These are phyloP conservation scores for Isurus oxyrinchus DNA, from an alignment of 2,113 vertebrate genomes.

Conservation along the genomic window DNA sequence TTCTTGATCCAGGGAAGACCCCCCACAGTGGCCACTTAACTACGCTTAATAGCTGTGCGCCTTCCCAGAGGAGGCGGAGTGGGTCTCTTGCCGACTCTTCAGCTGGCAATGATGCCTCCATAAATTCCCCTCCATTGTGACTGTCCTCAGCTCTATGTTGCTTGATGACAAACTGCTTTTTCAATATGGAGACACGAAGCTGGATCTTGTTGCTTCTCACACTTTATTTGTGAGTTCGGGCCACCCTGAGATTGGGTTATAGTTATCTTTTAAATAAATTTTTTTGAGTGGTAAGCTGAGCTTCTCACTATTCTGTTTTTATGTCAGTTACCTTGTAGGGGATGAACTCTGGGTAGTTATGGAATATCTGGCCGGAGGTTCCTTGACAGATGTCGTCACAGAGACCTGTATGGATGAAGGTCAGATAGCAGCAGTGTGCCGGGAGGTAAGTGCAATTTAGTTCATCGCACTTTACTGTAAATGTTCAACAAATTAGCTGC, in stretches of 20 bases:
- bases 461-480: not conserved
- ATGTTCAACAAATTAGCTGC: not conserved
- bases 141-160: not conserved
- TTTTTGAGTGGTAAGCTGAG: not conserved
- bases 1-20: too few species aligned
- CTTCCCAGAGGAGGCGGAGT: too few species aligned
- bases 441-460: slow-evolving; percentile 72
- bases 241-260: not conserved
- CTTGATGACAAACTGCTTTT: not conserved
- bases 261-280: not conserved
- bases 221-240: not conserved
- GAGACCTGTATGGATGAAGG: slow-evolving; percentile 99
- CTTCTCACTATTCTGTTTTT: slow-evolving; percentile 38
- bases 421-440: slow-evolving; percentile 95
- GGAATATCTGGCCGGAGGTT: slow-evolving; percentile 96
- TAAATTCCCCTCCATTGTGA: not conserved
- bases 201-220: not conserved
- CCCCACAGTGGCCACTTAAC: too few species aligned
- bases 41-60: too few species aligned
- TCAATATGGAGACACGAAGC: not conserved
- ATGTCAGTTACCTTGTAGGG: slow-evolving; percentile 85
- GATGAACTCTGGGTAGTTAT: slow-evolving; percentile 98
- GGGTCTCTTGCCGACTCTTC: too few species aligned
- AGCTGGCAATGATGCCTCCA: too few species aligned
- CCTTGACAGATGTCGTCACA: slow-evolving; percentile 92